Conservation (phyloP, 1,140 invertebrate genomes). For the Camponotus pennsylvanicus region DNA sequence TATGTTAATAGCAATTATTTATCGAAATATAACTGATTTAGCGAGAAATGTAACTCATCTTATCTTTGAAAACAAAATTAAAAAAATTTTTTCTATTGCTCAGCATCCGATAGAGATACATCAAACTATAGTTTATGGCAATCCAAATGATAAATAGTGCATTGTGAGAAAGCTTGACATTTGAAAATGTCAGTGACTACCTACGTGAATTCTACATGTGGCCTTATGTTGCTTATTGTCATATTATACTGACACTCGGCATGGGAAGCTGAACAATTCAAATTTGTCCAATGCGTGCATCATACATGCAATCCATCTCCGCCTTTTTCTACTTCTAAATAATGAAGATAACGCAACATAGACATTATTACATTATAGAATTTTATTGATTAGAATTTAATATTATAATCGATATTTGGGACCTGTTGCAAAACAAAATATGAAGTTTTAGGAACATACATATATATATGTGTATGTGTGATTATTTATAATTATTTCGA, state of each 20-base stretch:
- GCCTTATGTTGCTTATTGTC: constrained; percentile 60
- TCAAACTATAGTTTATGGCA: constrained; percentile 36
- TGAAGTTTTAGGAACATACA: background rate
- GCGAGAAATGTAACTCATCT: background rate
- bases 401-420: background rate
- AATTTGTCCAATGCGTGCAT: background rate
- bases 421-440: background rate
- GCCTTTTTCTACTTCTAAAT: background rate
- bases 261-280: constrained; percentile 46
- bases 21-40: no score
- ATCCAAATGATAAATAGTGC: constrained; percentile 78
- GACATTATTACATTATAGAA: background rate
- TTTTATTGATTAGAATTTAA: background rate
- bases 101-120: constrained; percentile 55
- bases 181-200: constrained; percentile 82
- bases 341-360: background rate
- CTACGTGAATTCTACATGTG: constrained; percentile 75
- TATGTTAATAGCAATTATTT: no score
- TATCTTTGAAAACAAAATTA: background rate
- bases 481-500: background rate
- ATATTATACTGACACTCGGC: constrained; percentile 71
- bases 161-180: constrained; percentile 77
- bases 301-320: background rate
- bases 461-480: no score
- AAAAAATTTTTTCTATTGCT: background rate